Evolutionary conservation across 1,140 invertebrate species (phyloP), one percentile per base, ranked within the genome.

Genomic region (Diachasmimorpha longicaudata): DNA sequence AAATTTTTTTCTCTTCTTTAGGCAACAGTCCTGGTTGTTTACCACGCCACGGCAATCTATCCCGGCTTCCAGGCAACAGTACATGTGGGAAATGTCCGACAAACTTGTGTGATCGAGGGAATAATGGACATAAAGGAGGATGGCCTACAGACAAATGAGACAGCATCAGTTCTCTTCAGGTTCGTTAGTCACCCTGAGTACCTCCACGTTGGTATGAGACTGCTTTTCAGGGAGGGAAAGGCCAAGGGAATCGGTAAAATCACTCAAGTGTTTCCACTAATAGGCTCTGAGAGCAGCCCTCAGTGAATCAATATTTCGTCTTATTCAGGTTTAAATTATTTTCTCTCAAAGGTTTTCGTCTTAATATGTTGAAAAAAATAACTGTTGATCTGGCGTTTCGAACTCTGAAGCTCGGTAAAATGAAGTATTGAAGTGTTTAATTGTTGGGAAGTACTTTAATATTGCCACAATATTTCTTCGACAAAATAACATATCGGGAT

Each of bases 11-110:
- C 11, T 42, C 13, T 42, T 10, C 4, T 89, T 37, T 89, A 96
- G 93, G 97, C 97, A 0, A 94, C 93, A 70, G 93, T 99, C 4
- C 93, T 93, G 42, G 92, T 99, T 6, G 89, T 98, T 9, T 95
- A 94, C 80, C 96, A 98, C 86, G 90, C 93, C 0, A 96, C 93
- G 1, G 92, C 93, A 21, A 97, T 99, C 76, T 94, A 93, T 77
- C 92, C 92, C 6, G 97, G 97, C 16, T 98, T 97, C 88, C 96
- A 99, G 91, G 95, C 96, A 25, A 98, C 97, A 0, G 93, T 99
- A 2, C 96, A 99, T 84, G 95, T 99, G 75, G 97, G 96, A 0
- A 99, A 97, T 84, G 95, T 99, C 14, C 89, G 97, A 10, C 98
- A 99, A 89, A 99, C 97, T 0, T 97, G 96, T 19, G 93, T 98